Conservation (phyloP, 2,113 vertebrate species). For the Craseonycteris thonglongyai region DNA sequence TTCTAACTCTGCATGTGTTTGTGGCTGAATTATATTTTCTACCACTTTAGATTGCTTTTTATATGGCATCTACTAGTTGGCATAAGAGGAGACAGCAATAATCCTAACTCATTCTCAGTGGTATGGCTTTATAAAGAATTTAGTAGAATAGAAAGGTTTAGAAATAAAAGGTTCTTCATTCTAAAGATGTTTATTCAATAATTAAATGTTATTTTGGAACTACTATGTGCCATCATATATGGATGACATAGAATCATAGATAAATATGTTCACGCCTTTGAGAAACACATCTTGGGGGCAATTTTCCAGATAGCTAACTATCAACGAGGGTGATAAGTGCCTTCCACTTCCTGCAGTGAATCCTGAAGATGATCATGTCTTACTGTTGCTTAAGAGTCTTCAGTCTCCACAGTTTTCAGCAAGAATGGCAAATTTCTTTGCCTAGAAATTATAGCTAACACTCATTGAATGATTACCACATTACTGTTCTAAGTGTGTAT, state of each 20-base stretch:
- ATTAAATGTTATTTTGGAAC: background rate
- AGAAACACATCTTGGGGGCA: background rate
- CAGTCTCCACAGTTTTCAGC: background rate
- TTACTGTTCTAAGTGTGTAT: background rate
- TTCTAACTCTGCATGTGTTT: background rate
- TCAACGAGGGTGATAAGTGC: background rate
- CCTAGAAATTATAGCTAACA: background rate
- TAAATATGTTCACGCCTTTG: background rate
- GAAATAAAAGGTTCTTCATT: background rate
- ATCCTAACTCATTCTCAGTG: background rate
- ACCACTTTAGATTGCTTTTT: background rate
- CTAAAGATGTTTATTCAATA: background rate
- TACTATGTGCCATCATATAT: background rate
- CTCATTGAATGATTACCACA: background rate
- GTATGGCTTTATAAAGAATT: background rate
- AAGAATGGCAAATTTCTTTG: background rate
- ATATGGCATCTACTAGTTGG: background rate
- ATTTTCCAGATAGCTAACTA: background rate
- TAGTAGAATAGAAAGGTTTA: background rate
- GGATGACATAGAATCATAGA: background rate
- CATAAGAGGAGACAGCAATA: background rate
- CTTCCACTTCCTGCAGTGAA: background rate
- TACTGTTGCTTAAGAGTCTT: background rate
- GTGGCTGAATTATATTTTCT: conserved; percentile 16
- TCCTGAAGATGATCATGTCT: background rate